Conservation (phyloP, 2,888 invertebrate species). For the Caenorhabditis panamensis region DNA sequence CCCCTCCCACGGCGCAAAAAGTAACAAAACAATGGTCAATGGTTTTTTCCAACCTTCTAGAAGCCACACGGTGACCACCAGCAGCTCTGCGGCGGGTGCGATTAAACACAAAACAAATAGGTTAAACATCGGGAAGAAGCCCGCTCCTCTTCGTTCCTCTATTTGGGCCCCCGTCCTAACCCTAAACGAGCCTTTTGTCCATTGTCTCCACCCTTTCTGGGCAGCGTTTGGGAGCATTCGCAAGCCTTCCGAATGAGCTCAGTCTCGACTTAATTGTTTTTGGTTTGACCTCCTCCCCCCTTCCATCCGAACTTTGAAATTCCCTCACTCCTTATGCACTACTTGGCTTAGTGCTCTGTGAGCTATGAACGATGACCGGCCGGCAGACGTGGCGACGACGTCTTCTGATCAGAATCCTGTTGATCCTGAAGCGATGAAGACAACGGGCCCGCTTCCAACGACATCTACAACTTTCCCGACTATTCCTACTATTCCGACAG, state of each 20-base stretch:
- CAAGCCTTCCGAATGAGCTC: conserved; percentile 9
- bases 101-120: conserved; percentile 64
- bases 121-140: conserved; percentile 47
- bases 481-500: neutral
- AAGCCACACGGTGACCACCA: conserved; percentile 18
- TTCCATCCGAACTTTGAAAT: conserved; percentile 13
- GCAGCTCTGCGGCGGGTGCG: conserved; percentile 14
- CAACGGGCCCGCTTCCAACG: neutral
- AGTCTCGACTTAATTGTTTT: conserved; percentile 46
- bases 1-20: too few relatives aligned
- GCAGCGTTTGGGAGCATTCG: too few relatives aligned
- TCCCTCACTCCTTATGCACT: conserved; percentile 3
- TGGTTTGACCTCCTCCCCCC: conserved; percentile 7
- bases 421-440: neutral
- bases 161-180: neutral
- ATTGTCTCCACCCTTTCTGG: conserved; percentile 45
- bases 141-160: neutral
- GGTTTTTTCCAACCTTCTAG: conserved; percentile 23
- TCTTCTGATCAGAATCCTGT: conserved; percentile 9
- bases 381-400: conserved; percentile 21
- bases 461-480: neutral
- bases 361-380: conserved; percentile 23
- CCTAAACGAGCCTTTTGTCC: conserved; percentile 43
- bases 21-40: conserved; percentile 10
- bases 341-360: neutral